Evolutionary conservation across 1,140 invertebrate species (phyloP), one percentile per base, ranked within the genome.

Genomic region (Ganaspis sp.): DNA sequence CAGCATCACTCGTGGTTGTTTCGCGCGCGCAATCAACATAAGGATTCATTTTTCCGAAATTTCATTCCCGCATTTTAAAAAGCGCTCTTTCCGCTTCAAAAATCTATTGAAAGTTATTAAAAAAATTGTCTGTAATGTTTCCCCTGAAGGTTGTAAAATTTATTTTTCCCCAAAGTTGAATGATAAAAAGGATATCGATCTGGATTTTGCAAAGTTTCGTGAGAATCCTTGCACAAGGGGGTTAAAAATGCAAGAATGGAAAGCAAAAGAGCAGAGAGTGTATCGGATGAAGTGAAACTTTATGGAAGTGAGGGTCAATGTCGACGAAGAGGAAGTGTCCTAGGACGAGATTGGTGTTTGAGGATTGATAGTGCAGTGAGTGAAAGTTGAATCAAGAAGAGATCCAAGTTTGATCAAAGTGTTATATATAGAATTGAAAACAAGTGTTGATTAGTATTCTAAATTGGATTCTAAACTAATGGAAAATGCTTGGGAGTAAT

Each of bases 1-100:
- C 87, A 89, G 88, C 89, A 89, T 89, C 87, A 87, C 84, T 84
- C 85, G 88, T 82, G 88, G 84, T 86, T 79, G 87, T 88, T 85
- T 89, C 88, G 87, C 83, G 87, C 86, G 87, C 85, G 85, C 82
- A 76, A 76, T 73, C 74, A 80, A 73, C 17, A 1, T 21, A 19
- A 4, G 34, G 3, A 8, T 64, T n/a, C 12, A 29, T 29, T 29
- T 64, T 64, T n/a, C 58, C 58, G 58, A 64, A 64, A 64, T 12
- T 64, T 64, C 9, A 64, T 15, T 26, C 15, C 15, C 8, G 8
- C 8, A 17, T 8, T 49, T 19, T 15, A 4, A 4, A 54, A 26
- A 64, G 2, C 29, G 29, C 29, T n/a, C 4, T n/a, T 29, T 64
- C 21, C 19, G 9, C 8, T 1, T 29, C 4, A 4, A 8, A 34